These are phyloP conservation scores for Nettapus auritus DNA, from an alignment of 2,113 vertebrate species.

Conservation along the genomic window DNA sequence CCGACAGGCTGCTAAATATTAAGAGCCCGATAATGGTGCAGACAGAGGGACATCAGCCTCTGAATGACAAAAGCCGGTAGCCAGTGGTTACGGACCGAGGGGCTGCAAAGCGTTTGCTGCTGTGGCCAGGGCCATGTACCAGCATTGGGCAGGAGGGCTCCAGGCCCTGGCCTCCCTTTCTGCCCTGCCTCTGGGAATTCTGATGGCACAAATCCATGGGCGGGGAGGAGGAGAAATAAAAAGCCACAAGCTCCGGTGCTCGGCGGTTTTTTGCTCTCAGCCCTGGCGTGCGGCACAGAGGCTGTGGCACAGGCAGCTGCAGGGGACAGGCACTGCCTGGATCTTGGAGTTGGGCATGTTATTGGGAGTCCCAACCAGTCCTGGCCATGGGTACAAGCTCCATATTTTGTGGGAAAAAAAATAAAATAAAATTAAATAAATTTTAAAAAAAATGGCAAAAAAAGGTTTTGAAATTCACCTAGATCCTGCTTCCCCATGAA, in stretches of 20 bases:
- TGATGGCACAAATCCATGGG: not conserved
- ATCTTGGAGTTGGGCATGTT: not conserved
- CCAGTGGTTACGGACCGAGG: not conserved
- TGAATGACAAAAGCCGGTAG: conserved; percentile 18
- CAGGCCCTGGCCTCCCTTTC: conserved; percentile 28
- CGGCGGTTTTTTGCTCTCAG: not conserved
- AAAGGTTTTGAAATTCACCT: not conserved
- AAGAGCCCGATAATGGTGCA: not conserved
- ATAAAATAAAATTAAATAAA: no score
- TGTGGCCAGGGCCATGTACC: not conserved
- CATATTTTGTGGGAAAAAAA: not conserved
- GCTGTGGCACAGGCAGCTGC: not conserved
- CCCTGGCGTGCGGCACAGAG: not conserved
- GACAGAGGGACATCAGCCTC: not conserved
- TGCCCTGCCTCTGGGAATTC: conserved; percentile 32
- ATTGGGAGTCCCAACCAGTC: not conserved
- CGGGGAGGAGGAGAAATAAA: conserved; percentile 4
- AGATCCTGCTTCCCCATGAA: conserved; percentile 10
- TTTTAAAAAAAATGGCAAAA: not conserved
- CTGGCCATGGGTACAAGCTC: not conserved
- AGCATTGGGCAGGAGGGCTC: not conserved
- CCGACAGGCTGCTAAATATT: conserved; percentile 46
- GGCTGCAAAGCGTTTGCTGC: not conserved
- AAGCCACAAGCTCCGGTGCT: not conserved
- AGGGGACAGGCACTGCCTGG: not conserved